Evolutionary conservation across 2,113 vertebrate species (phyloP).

Genomic region (Eleginops maclovinus): DNA sequence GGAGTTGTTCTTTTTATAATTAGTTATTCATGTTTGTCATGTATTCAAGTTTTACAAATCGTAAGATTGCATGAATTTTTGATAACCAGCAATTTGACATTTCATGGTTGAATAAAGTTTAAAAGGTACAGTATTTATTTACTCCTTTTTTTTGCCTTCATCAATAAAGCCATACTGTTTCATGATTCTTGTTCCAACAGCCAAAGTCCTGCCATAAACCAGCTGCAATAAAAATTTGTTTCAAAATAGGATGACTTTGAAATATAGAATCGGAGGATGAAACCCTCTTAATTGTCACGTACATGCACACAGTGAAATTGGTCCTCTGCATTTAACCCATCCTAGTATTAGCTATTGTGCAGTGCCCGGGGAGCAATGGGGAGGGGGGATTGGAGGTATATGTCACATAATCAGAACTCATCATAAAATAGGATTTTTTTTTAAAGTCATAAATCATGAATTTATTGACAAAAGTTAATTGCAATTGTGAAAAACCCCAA

Average conservation of each 20-base stretch:
- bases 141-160: not conserved
- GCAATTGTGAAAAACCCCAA: not conserved
- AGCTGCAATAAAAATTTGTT: not conserved
- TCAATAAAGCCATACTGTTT: not conserved
- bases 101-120: not conserved
- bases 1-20: too few species aligned
- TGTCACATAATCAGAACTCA: not conserved
- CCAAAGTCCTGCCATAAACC: not conserved
- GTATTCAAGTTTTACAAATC: too few species aligned
- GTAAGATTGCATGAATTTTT: too few species aligned
- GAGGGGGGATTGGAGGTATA: too few species aligned
- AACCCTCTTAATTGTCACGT: too few species aligned
- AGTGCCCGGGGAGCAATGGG: too few species aligned
- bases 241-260: not conserved
- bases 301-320: too few species aligned
- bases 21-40: not conserved
- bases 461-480: not conserved
- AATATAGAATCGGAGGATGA: too few species aligned
- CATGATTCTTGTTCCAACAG: not conserved
- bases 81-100: conserved; percentile 14
- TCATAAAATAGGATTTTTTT: not conserved
- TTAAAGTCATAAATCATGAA: not conserved
- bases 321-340: too few species aligned
- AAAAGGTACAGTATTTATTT: not conserved
- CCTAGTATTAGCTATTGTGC: too few species aligned